Conservation (phyloP, 2,888 invertebrate genomes). For the Calameuta idolon region DNA sequence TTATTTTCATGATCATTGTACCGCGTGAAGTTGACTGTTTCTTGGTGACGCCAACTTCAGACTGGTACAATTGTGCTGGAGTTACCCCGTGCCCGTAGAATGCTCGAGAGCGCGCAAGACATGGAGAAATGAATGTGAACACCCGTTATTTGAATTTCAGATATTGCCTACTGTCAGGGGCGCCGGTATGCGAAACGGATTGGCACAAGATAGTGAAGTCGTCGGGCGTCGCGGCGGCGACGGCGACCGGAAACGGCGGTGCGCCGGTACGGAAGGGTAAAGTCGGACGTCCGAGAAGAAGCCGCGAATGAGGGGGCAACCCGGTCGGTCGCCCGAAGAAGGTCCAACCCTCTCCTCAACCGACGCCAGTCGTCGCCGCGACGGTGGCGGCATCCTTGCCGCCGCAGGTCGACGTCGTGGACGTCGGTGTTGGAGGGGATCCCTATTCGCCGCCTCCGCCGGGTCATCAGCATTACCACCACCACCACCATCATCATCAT, state of each 20-base stretch:
- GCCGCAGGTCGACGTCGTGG: conserved; percentile 47
- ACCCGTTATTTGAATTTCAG: conserved; percentile 60
- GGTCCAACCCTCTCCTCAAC: conserved; percentile 58
- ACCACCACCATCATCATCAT: conserved; percentile 52
- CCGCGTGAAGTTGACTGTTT: not conserved
- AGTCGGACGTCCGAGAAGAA: conserved; percentile 88
- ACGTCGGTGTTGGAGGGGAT: conserved; percentile 55
- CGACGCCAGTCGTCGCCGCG: conserved; percentile 47
- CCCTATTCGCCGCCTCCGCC: conserved; percentile 67
- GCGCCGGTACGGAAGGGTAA: conserved; percentile 86
- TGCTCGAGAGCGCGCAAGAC: not conserved
- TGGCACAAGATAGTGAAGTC: conserved; percentile 91
- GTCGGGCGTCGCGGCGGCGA: conserved; percentile 71
- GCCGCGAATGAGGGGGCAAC: conserved; percentile 83
- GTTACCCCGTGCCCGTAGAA: not conserved
- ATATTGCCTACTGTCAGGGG: conserved; percentile 91
- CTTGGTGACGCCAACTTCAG: not conserved
- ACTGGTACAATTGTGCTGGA: not conserved
- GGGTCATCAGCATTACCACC: conserved; percentile 63
- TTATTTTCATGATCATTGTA: not conserved
- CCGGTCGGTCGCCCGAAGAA: conserved; percentile 67
- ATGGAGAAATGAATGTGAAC: not conserved
- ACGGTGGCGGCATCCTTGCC: conserved; percentile 23
- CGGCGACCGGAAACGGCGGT: conserved; percentile 73
- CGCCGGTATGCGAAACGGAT: conserved; percentile 94